Conservation (phyloP, 2,888 invertebrate genomes). For the Didymodactylos carnosus region DNA sequence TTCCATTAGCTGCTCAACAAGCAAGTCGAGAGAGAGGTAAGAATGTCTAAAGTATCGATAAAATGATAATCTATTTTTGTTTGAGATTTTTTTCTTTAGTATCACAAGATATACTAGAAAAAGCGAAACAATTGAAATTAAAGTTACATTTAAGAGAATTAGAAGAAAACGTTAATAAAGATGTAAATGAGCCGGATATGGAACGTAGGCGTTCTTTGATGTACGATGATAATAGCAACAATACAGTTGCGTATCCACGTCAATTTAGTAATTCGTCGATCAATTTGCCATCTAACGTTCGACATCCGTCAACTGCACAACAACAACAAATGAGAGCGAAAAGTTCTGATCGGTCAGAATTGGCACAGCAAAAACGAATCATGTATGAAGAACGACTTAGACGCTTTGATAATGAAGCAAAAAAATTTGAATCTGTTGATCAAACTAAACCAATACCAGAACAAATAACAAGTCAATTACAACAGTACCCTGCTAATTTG, state of each 20-base stretch:
- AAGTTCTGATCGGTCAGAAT: background rate
- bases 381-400: background rate
- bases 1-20: background rate
- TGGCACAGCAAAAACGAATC: background rate
- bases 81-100: background rate
- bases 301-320: too few relatives aligned
- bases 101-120: background rate
- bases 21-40: slow-evolving; percentile 5
- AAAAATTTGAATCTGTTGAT: too few relatives aligned
- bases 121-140: background rate
- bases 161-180: too few relatives aligned
- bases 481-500: too few relatives aligned
- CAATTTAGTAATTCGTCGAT: too few relatives aligned
- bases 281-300: too few relatives aligned
- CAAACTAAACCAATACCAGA: background rate
- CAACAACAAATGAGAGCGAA: background rate
- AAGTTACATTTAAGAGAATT: background rate
- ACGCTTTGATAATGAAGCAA: background rate
- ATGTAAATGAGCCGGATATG: too few relatives aligned
- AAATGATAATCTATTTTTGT: background rate
- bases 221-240: too few relatives aligned
- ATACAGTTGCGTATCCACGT: too few relatives aligned
- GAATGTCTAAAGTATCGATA: background rate
- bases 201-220: too few relatives aligned
- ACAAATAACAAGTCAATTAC: background rate